Evolutionary conservation across 35 echinoderm and acorn worm species (phyloP), one percentile per base, ranked within the genome.

Genomic region (Eucidaris tribuloides): DNA sequence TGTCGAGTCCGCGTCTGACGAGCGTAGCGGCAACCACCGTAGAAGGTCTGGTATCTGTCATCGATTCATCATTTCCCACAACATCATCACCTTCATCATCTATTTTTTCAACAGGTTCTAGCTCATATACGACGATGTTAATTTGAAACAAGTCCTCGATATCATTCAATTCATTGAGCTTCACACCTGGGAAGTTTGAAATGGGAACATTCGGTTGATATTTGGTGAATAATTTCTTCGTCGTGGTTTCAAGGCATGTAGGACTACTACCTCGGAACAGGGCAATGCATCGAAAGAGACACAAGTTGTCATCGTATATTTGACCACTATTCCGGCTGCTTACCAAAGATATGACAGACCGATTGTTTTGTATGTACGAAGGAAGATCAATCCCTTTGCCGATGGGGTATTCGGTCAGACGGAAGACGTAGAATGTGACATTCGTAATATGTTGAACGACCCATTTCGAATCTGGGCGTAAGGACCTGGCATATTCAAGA

Each of bases 241-340:
- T 38, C 2, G 49, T 44, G 2, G 28, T 25, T 42, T 62, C 74
- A 15, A 78, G 40, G 23, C 20, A 1, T 14, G 31, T 17, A 3
- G 25, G 32, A 27, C 18, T 59, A 41, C 46, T 39, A 19, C 72
- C 72, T 62, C 36, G 33, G 28, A 56, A 5, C 5, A 87, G 36
- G 5, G 37, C 84, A n/a, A 78, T 34, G 78, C 84, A 87, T 4
- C 50, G 34, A 43, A 85, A 85, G 23, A 85, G 72, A 34, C 82
- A 85, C 32, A 85, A 15, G 30, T 85, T 55, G 31, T 85, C 82
- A 0, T 70, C 44, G 63, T 71, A 85, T 13, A 39, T 1, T 13
- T 29, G 18, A 14, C 82, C 82, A 36, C 38, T 85, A 28, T 71
- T 33, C 24, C 36, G 39, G 38, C 23, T 85, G 5, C 54, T 85